Conservation (phyloP, 2,113 vertebrate species). For the Gulo gulo region DNA sequence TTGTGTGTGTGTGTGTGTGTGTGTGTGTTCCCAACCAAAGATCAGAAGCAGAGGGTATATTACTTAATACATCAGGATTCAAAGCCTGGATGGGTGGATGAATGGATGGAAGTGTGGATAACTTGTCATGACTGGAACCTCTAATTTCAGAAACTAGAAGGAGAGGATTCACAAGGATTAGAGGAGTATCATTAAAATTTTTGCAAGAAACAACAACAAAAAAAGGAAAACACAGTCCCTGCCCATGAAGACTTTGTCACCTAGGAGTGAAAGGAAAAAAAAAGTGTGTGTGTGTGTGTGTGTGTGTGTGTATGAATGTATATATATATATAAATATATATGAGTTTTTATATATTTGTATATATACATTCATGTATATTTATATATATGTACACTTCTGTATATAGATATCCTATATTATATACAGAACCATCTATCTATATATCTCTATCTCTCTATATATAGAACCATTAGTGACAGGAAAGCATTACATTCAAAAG, state of each 20-base stretch:
- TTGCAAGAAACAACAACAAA: not conserved
- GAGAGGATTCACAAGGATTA: not conserved
- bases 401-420: too few species aligned
- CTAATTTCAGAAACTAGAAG: not conserved
- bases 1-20: not conserved
- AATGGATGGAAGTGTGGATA: not conserved
- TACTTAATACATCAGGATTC: not conserved
- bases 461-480: not conserved
- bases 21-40: not conserved
- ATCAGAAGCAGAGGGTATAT: not conserved
- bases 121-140: not conserved
- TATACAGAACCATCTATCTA: too few species aligned
- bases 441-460: too few species aligned
- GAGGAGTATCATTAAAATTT: not conserved
- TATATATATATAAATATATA: too few species aligned
- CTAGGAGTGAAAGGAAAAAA: not conserved
- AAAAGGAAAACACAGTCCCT: not conserved
- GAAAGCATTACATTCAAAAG: not conserved
- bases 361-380: too few species aligned
- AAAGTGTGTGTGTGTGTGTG: too few species aligned
- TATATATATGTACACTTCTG: too few species aligned
- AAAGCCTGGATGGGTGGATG: not conserved
- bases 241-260: not conserved
- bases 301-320: too few species aligned
- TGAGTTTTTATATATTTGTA: too few species aligned